Evolutionary conservation across 2,888 invertebrate genomes (phyloP).

Genomic region (Neoaliturus tenellus): DNA sequence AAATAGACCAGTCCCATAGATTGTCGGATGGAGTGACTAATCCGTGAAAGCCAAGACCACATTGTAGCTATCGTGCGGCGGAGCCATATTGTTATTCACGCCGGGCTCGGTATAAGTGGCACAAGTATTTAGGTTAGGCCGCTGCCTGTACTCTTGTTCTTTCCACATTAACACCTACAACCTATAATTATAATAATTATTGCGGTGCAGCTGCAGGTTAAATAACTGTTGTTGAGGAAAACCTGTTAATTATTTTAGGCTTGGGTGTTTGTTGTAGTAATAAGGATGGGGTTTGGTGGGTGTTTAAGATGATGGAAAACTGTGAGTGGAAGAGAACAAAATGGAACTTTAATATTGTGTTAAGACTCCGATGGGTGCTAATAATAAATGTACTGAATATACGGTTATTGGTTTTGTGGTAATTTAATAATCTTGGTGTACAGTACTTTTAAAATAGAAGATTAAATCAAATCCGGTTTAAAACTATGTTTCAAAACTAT

Average conservation of each 20-base stretch:
- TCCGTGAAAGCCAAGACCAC: constrained; percentile 1
- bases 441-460: too few relatives aligned
- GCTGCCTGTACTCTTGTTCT: constrained; percentile 22
- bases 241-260: not conserved
- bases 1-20: constrained; percentile 11
- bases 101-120: not conserved
- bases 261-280: not conserved
- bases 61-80: not conserved
- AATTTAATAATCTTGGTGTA: too few relatives aligned
- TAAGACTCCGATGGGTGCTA: too few relatives aligned
- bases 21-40: not conserved
- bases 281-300: too few relatives aligned
- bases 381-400: too few relatives aligned
- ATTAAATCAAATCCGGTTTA: too few relatives aligned
- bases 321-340: too few relatives aligned
- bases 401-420: too few relatives aligned
- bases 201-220: constrained; percentile 1
- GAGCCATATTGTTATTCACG: constrained; percentile 21
- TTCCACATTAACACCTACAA: constrained; percentile 23
- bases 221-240: not conserved
- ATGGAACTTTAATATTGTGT: too few relatives aligned
- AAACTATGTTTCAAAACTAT: too few relatives aligned
- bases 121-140: constrained; percentile 20
- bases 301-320: too few relatives aligned
- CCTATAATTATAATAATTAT: constrained; percentile 29